Conservation (phyloP, 2,113 vertebrate genomes). For the Scortum barcoo region DNA sequence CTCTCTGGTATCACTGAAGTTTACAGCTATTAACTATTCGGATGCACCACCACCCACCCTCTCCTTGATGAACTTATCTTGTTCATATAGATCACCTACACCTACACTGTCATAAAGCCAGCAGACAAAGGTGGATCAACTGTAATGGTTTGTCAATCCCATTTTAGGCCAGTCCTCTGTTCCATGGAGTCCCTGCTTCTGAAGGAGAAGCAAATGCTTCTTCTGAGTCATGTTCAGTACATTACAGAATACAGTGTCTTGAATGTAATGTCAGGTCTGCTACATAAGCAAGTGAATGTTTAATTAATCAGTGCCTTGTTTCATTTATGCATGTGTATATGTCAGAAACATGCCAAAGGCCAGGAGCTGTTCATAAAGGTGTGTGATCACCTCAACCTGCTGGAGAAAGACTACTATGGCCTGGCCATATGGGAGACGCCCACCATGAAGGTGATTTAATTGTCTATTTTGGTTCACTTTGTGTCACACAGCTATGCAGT, state of each 20-base stretch:
- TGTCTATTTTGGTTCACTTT: too few relatives aligned
- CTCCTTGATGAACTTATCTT: too few relatives aligned
- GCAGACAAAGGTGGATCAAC: not conserved
- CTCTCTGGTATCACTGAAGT: too few relatives aligned
- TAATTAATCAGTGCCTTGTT: not conserved
- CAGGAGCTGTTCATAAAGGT: conserved; percentile 95
- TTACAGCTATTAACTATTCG: too few relatives aligned
- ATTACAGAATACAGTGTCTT: not conserved
- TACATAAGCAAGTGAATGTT: not conserved
- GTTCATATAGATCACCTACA: not conserved
- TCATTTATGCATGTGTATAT: conserved; percentile 35
- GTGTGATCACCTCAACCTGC: conserved; percentile 96
- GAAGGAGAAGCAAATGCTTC: not conserved
- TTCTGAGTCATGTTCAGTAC: not conserved
- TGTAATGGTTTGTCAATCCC: not conserved
- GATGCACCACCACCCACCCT: too few relatives aligned
- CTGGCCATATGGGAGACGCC: conserved; percentile 91
- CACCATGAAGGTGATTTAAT: conserved; percentile 85
- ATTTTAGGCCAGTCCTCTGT: not conserved
- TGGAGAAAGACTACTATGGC: conserved; percentile 98
- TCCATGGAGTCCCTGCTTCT: not conserved
- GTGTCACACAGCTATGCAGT: too few relatives aligned
- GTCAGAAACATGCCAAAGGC: conserved; percentile 96
- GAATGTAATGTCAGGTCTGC: not conserved
- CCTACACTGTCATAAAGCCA: not conserved